phyloP scores from a whole-genome alignment of 2,888 invertebrate genomes.

The Beris morrisii region DNA sequence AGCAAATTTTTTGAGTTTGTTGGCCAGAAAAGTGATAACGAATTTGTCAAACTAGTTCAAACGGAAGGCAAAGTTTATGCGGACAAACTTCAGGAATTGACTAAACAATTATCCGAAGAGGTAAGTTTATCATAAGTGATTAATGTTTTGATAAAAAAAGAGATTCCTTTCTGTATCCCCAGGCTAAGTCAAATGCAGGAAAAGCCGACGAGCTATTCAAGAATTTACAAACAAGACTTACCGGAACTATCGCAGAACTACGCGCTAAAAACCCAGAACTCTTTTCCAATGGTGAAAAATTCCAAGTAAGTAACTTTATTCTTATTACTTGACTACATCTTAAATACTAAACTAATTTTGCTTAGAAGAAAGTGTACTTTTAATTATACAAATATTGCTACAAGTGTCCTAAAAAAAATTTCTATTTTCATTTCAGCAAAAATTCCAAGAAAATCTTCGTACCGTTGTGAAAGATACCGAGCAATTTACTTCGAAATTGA shows the following conservation, averaged over 20 bases:
- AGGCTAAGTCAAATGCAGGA: slow-evolving; percentile 22
- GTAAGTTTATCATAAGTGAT: slow-evolving; percentile 22
- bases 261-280: slow-evolving; percentile 28
- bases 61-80: slow-evolving; percentile 30
- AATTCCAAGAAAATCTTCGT: slow-evolving; percentile 22
- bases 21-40: slow-evolving; percentile 33
- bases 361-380: too few relatives aligned
- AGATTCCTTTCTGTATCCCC: background rate
- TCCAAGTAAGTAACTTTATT: slow-evolving; percentile 18
- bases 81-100: slow-evolving; percentile 28
- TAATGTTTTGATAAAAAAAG: slow-evolving; percentile 15
- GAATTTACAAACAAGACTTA: slow-evolving; percentile 14
- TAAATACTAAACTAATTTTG: too few relatives aligned
- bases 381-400: too few relatives aligned
- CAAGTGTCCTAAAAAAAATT: slow-evolving; percentile 6
- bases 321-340: background rate
- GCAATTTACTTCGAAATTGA: slow-evolving; percentile 27
- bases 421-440: slow-evolving; percentile 26
- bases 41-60: slow-evolving; percentile 22
- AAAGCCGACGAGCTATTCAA: slow-evolving; percentile 32
- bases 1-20: slow-evolving; percentile 31
- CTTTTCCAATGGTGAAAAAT: slow-evolving; percentile 29
- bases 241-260: slow-evolving; percentile 19
- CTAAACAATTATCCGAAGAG: slow-evolving; percentile 31
- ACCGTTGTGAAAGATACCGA: slow-evolving; percentile 32